Evolutionary conservation across 1,140 invertebrate species (phyloP).

Genomic region (Octopus sinensis): DNA sequence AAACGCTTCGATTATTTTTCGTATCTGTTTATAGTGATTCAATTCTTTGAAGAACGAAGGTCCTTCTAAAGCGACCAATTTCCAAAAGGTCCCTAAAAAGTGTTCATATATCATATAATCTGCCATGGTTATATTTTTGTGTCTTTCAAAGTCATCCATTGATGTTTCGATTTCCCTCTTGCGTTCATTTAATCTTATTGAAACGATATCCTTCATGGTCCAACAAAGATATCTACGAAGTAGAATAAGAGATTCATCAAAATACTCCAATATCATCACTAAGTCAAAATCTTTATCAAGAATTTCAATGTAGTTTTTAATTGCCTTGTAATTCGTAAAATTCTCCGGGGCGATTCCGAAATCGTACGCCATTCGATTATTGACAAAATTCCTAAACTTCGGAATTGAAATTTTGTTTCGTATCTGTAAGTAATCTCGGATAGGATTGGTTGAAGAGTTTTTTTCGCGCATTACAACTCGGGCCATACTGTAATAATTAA

Average conservation of each 20-base stretch:
- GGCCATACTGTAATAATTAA: conserved; percentile 33
- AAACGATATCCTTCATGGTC: conserved; percentile 38
- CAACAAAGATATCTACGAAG: conserved; percentile 36
- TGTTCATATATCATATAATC: neutral
- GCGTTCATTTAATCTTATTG: conserved; percentile 19
- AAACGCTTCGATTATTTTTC: too few species aligned
- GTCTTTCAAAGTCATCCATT: neutral
- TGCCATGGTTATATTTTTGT: neutral
- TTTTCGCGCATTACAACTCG: conserved; percentile 8
- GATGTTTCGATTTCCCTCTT: neutral
- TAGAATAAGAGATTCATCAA: conserved; percentile 42
- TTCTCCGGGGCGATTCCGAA: conserved; percentile 30
- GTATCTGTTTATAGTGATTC: neutral
- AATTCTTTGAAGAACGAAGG: neutral
- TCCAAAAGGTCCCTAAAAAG: neutral
- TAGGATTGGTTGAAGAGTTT: conserved; percentile 28
- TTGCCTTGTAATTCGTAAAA: conserved; percentile 13
- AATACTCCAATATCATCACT: conserved; percentile 37
- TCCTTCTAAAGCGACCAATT: neutral
- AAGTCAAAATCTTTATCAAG: conserved; percentile 35
- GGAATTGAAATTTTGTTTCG: conserved; percentile 18
- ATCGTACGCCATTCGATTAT: conserved; percentile 42
- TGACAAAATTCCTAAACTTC: neutral
- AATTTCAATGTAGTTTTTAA: conserved; percentile 25
- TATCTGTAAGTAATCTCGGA: conserved; percentile 30